Conservation (phyloP, 2,888 invertebrate genomes). For the Saturnia pavonia region DNA sequence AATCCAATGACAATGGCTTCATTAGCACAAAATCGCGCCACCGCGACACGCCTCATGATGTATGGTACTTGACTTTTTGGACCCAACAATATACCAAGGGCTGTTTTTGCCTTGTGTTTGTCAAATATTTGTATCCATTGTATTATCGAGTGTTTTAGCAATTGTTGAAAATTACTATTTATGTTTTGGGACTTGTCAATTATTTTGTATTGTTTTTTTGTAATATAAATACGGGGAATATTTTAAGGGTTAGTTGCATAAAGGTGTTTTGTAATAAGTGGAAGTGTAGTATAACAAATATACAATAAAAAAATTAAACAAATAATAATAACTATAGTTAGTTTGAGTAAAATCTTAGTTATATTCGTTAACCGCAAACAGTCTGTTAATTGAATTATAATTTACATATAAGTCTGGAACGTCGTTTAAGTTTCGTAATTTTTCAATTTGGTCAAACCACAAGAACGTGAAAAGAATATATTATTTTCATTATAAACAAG, state of each 20-base stretch:
- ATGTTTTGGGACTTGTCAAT: conserved; percentile 8
- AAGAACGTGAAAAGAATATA: no score
- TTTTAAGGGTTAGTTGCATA: neutral
- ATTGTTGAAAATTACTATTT: conserved; percentile 11
- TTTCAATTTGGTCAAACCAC: no score
- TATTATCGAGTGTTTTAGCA: conserved; percentile 12
- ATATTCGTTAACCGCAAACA: no score
- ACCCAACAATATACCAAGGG: neutral
- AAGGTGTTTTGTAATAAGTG: neutral
- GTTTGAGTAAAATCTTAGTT: no score
- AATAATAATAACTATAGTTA: neutral
- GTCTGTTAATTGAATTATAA: no score
- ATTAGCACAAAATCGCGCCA: conserved; percentile 45
- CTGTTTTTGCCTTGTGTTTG: conserved; percentile 5
- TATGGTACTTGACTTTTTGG: conserved; percentile 8
- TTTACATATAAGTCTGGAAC: no score
- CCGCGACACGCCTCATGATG: conserved; percentile 19
- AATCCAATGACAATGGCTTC: conserved; percentile 61
- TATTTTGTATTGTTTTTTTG: conserved; percentile 12
- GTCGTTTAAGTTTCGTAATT: no score
- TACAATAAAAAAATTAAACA: conserved; percentile 23
- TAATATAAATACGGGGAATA: neutral
- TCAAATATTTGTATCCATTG: conserved; percentile 12
- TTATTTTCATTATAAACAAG: no score
- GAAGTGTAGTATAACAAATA: neutral